A percentile compares a stretch with the other conserved stretches of the same genome.
Evolutionary conservation across 2,797 vertebrate genomes (phyloP).

Genomic region (Sphaeramia orbicularis): DNA sequence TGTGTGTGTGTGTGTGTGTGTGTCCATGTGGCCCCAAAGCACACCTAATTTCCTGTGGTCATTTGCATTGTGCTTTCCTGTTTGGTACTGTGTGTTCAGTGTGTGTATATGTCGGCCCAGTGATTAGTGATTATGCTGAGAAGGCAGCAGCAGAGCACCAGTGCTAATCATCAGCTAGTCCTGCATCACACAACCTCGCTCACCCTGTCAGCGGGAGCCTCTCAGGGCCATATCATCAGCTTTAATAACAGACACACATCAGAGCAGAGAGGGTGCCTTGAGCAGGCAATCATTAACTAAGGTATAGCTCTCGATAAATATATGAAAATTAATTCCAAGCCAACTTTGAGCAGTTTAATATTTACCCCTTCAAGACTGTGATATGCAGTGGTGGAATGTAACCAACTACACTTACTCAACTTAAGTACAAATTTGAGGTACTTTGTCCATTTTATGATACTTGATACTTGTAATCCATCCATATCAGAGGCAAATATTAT

Average conservation of each 20-base stretch:
- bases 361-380: slow-evolving; percentile 11
- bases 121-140: slow-evolving; percentile 86
- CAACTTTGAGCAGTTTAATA: slow-evolving; percentile 20
- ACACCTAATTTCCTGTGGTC: slow-evolving; percentile 64
- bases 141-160: slow-evolving; percentile 76
- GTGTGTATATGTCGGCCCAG: slow-evolving; percentile 52
- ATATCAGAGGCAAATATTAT: no score
- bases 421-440: no score
- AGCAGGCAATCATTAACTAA: slow-evolving; percentile 50
- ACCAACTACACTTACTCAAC: no score
- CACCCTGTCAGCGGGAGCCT: slow-evolving; percentile 62
- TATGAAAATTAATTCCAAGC: slow-evolving; percentile 30
- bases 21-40: slow-evolving; percentile 38
- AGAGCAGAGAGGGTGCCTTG: slow-evolving; percentile 31
- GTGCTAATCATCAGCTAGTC: slow-evolving; percentile 76
- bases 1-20: slow-evolving; percentile 30
- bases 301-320: slow-evolving; percentile 31
- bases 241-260: slow-evolving; percentile 73
- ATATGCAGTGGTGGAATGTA: neutral
- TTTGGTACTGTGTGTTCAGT: slow-evolving; percentile 33
- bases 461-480: no score
- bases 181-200: slow-evolving; percentile 64
- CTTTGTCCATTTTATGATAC: no score
- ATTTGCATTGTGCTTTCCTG: slow-evolving; percentile 57
- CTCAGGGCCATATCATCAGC: slow-evolving; percentile 68